phyloP scores from a whole-genome alignment of 2,888 invertebrate species.

The Zelleria hepariella region DNA sequence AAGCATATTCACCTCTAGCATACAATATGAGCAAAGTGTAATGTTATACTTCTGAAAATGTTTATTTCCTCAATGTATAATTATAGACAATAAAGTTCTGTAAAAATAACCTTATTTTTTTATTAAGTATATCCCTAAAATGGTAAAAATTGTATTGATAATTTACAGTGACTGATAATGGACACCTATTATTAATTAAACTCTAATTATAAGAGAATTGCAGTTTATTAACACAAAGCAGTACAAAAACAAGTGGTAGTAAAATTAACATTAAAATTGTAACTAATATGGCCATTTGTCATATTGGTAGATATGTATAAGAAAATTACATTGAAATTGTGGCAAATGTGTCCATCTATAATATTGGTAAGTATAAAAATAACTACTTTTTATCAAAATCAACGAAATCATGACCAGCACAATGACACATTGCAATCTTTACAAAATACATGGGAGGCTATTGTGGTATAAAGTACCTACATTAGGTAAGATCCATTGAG shows the following conservation, averaged over 20 bases:
- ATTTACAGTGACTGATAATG: no score
- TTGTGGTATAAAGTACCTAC: constrained; percentile 5
- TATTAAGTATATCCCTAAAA: constrained; percentile 13
- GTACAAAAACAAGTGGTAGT: not conserved
- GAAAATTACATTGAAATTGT: no score
- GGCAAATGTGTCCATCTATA: no score
- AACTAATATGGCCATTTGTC: not conserved
- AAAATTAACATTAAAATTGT: not conserved
- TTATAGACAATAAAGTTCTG: constrained; percentile 27
- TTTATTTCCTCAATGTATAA: constrained; percentile 13
- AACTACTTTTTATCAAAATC: not conserved
- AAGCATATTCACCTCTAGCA: no score
- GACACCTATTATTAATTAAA: not conserved
- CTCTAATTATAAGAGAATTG: not conserved
- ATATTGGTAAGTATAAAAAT: no score
- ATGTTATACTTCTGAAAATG: constrained; percentile 2
- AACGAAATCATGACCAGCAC: not conserved
- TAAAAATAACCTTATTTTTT: constrained; percentile 20
- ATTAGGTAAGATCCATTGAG: not conserved
- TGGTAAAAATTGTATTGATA: no score
- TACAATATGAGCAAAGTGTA: not conserved
- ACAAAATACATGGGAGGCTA: constrained; percentile 1
- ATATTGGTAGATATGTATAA: no score
- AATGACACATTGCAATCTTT: not conserved
- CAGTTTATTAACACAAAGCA: not conserved